These are phyloP conservation scores for Rhinogobius similis DNA, from an alignment of 2,113 vertebrate species.

Conservation along the genomic window DNA sequence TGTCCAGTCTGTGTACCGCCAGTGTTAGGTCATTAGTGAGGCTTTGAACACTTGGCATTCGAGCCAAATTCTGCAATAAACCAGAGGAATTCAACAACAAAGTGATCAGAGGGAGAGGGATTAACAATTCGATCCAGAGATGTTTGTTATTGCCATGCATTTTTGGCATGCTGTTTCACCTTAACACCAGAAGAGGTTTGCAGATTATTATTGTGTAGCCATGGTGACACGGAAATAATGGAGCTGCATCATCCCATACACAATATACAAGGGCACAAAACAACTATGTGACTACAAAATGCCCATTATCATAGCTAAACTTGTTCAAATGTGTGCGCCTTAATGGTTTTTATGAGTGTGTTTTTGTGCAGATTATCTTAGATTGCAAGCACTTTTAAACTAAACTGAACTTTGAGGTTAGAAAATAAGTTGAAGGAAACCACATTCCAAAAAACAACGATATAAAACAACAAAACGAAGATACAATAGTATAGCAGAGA, in stretches of 20 bases:
- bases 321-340: not conserved
- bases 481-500: not conserved
- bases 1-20: slow-evolving; percentile 47
- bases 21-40: slow-evolving; percentile 58
- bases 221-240: not conserved
- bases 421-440: no score
- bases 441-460: no score
- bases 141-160: slow-evolving; percentile 20
- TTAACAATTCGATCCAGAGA: slow-evolving; percentile 50
- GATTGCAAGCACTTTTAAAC: not conserved
- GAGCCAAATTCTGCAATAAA: slow-evolving; percentile 59
- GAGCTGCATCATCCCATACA: not conserved
- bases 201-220: not conserved
- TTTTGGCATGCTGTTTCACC: slow-evolving; percentile 22
- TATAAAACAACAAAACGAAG: no score
- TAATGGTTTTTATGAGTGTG: not conserved
- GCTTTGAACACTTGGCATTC: slow-evolving; percentile 59
- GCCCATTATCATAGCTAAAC: not conserved
- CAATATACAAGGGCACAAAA: not conserved
- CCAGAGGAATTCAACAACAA: slow-evolving; percentile 53
- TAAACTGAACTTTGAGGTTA: not conserved
- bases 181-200: slow-evolving; percentile 27
- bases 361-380: not conserved
- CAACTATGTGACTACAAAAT: not conserved
- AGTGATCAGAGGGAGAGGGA: slow-evolving; percentile 37